Evolutionary conservation across 2,888 invertebrate species (phyloP).

Genomic region (Lycia hirtaria): DNA sequence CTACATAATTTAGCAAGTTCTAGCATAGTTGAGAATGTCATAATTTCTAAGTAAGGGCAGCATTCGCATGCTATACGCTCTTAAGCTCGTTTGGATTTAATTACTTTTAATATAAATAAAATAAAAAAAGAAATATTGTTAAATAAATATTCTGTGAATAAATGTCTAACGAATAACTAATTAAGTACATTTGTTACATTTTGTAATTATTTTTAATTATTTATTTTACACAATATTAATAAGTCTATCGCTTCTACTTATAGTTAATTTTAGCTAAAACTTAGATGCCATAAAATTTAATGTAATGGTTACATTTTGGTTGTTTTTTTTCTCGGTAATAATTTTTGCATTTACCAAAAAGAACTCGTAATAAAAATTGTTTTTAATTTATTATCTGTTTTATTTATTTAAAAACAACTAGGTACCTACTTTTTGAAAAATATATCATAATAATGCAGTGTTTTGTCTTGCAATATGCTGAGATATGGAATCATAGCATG

Average conservation of each 20-base stretch:
- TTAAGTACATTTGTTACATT: conserved; percentile 63
- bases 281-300: conserved; percentile 67
- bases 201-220: conserved; percentile 59
- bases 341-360: conserved; percentile 82
- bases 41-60: neutral
- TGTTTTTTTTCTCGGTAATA: conserved; percentile 73
- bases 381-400: conserved; percentile 60
- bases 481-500: too few species aligned
- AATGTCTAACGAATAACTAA: conserved; percentile 51
- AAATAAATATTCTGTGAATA: conserved; percentile 74
- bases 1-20: neutral
- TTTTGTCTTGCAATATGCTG: too few species aligned
- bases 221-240: conserved; percentile 64
- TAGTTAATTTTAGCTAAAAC: conserved; percentile 62
- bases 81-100: too few species aligned
- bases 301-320: conserved; percentile 69
- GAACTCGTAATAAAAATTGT: conserved; percentile 70
- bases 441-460: too few species aligned
- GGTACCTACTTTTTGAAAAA: too few species aligned
- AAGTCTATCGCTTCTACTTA: conserved; percentile 75
- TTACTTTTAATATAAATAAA: too few species aligned
- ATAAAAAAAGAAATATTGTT: too few species aligned
- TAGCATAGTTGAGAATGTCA: neutral
- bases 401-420: conserved; percentile 30
- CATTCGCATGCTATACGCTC: too few species aligned